Evolutionary conservation across 2,797 vertebrate species (phyloP), one percentile per base, ranked within the genome.

Genomic region (Neosalanx taihuensis): DNA sequence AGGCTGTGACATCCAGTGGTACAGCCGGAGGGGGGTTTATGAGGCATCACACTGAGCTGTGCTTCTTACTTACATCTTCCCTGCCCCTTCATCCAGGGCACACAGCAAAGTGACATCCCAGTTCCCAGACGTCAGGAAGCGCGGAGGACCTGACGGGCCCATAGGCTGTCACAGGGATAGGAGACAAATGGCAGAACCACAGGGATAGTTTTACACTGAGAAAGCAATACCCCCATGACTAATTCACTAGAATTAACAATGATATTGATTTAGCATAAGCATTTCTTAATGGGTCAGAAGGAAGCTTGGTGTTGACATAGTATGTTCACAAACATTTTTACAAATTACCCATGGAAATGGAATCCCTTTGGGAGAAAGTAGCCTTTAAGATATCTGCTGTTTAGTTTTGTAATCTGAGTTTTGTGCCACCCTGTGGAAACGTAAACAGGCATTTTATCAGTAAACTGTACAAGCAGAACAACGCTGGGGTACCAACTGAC

Each of bases 81-180:
- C 86, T 67, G 84, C 87, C 61, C 89, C 85, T 86, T 93, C 88
- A 57, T 94, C 92, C 51, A 94, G 87, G 70, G 92, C 88, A 64
- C 93, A 92, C 76, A 95, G 92, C 62, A 71, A 79, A 67, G 86
- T 90, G 82, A 95, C 93, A 67, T 95, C 94, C 94, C 94, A 95
- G 88, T 92, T 93, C 69, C 94, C 94, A 6, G 94, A 94, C 60
- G 94, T 95, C 86, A 95, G 77, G 83, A 94, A 94, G 77, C 90
- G 93, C 78, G 92, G 89, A 13, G 92, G 89, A 70, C 86, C 86
- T 2, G 91, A 89, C 37, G 91, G 90, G 76, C 87, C 76, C 79
- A 84, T 87, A 61, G 90, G 83, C 93, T 95, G 88, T 78, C 59
- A 73, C 62, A 81, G n/a, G 13, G 51, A 15, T 69, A 84, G 64